Conservation (phyloP, 2,797 vertebrate species). For the Lacerta bilineata region DNA sequence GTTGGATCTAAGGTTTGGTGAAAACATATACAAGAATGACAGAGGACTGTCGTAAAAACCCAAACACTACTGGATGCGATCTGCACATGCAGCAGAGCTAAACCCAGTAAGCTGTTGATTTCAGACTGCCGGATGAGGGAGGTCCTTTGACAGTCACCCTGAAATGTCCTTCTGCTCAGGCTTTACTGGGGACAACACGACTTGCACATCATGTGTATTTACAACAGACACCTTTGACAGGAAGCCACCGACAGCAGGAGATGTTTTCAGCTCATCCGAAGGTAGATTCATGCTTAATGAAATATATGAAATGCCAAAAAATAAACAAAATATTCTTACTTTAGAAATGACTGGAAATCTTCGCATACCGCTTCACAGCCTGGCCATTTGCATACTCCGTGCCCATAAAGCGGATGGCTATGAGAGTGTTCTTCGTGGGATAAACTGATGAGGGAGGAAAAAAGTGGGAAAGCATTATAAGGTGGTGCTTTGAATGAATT, state of each 20-base stretch:
- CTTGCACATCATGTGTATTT: not conserved
- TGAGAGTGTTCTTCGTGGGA: conserved; percentile 91
- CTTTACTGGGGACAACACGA: not conserved
- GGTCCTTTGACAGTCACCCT: not conserved
- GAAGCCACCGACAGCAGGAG: conserved; percentile 48
- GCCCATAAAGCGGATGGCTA: conserved; percentile 95
- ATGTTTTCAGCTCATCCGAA: conserved; percentile 54
- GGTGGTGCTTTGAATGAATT: not conserved
- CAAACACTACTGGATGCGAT: not conserved
- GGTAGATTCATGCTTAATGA: not conserved
- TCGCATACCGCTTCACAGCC: conserved; percentile 98
- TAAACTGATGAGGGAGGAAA: conserved; percentile 81
- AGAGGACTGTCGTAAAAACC: not conserved
- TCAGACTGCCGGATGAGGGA: conserved; percentile 71
- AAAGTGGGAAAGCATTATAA: conserved; percentile 39
- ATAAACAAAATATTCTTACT: conserved; percentile 85
- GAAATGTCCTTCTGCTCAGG: conserved; percentile 3
- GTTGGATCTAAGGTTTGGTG: conserved; percentile 30
- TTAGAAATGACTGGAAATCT: conserved; percentile 97
- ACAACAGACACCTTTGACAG: conserved; percentile 8
- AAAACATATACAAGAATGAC: not conserved
- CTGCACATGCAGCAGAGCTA: not conserved
- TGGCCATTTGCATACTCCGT: conserved; percentile 99
- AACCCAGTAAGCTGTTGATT: conserved; percentile 53
- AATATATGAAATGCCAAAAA: conserved; percentile 6